Conservation (phyloP, 2,888 invertebrate genomes). For the Podotricha telesiphe region DNA sequence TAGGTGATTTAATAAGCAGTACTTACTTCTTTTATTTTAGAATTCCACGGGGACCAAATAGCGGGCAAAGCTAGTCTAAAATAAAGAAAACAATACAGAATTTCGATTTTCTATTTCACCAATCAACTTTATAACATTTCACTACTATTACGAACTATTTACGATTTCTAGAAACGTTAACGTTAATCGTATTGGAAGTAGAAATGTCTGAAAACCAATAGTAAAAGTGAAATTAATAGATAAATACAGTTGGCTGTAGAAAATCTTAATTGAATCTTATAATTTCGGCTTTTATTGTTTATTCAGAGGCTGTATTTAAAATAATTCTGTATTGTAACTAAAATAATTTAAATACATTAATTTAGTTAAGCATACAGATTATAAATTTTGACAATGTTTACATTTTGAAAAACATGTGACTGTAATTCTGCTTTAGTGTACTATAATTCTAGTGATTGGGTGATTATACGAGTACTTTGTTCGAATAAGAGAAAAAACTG, state of each 20-base stretch:
- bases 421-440: background rate
- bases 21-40: too few species aligned
- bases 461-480: too few species aligned
- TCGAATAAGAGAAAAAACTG: too few species aligned
- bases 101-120: too few species aligned
- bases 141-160: background rate
- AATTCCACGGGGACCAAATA: too few species aligned
- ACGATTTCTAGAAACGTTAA: conserved; percentile 1
- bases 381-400: background rate
- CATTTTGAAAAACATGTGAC: background rate
- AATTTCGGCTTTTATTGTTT: background rate
- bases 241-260: background rate
- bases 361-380: background rate
- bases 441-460: too few species aligned
- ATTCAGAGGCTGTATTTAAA: background rate
- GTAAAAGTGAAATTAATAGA: background rate
- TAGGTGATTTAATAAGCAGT: too few species aligned
- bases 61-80: too few species aligned
- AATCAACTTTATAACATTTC: too few species aligned
- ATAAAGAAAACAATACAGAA: too few species aligned
- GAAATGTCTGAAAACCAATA: background rate
- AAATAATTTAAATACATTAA: too few species aligned
- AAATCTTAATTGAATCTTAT: background rate
- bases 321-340: too few species aligned
- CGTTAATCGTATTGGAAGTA: background rate